These are phyloP conservation scores for Bombylius major DNA, from an alignment of 2,888 invertebrate genomes.

Conservation along the genomic window DNA sequence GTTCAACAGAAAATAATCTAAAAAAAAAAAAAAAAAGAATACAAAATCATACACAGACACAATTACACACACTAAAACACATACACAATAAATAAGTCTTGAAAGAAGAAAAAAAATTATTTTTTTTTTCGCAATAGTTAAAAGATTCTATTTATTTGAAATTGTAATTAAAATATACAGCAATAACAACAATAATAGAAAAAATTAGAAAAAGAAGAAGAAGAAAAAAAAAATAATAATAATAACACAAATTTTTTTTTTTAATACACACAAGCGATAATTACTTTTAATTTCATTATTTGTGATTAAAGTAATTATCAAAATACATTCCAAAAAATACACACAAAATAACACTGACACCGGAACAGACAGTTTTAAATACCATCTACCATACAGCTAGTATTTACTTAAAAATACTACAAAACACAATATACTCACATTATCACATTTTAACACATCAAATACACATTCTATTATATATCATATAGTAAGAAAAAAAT, in stretches of 20 bases:
- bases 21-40: no score
- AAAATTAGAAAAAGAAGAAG: neutral
- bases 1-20: no score
- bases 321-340: conserved; percentile 27
- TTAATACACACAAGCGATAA: neutral
- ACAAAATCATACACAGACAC: no score
- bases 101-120: neutral
- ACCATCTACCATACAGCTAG: conserved; percentile 37
- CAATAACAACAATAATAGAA: neutral
- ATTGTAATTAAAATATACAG: no score
- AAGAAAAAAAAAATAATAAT: conserved; percentile 1
- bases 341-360: conserved; percentile 36
- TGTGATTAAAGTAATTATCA: conserved; percentile 17
- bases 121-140: no score
- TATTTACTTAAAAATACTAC: conserved; percentile 21
- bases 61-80: no score
- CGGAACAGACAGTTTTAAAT: conserved; percentile 38
- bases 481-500: neutral
- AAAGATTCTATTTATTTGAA: no score
- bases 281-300: no score
- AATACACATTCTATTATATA: neutral
- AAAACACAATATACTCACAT: conserved; percentile 10
- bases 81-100: neutral
- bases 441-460: neutral
- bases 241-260: neutral